A percentile compares a stretch with the other conserved stretches of the same genome.
Conservation (phyloP, 1,140 invertebrate genomes). For the Drosophila ambigua region DNA sequence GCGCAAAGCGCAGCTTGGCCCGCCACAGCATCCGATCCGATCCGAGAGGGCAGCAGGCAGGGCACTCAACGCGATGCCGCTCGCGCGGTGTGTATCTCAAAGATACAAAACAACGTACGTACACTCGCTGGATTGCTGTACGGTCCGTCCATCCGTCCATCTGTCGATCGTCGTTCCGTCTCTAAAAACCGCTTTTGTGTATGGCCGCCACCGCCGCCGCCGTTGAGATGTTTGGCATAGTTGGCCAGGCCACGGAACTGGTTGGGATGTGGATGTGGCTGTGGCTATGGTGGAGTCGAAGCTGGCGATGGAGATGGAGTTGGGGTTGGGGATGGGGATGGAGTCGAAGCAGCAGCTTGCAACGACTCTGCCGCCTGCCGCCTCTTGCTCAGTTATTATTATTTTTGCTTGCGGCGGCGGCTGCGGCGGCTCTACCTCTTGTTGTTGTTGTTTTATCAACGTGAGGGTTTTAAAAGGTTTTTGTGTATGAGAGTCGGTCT, state of each 20-base stretch:
- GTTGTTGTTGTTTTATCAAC: conserved; percentile 65
- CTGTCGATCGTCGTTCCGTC: conserved; percentile 55
- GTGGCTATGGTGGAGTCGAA: conserved; percentile 34
- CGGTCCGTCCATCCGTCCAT: conserved; percentile 32
- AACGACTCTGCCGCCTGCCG: conserved; percentile 62
- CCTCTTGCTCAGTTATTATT: conserved; percentile 76
- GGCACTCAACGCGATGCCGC: conserved; percentile 33
- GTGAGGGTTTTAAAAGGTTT: conserved; percentile 82
- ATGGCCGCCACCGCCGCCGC: conserved; percentile 57
- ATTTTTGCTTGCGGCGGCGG: conserved; percentile 77
- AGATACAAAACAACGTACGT: conserved; percentile 72
- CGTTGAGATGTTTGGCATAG: conserved; percentile 77
- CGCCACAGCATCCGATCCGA: conserved; percentile 22
- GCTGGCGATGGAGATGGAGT: conserved; percentile 11
- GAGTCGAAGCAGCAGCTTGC: conserved; percentile 45
- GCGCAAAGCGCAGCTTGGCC: conserved; percentile 73
- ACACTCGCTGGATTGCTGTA: conserved; percentile 39
- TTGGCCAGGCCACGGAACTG: conserved; percentile 75
- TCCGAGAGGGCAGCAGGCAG: neutral
- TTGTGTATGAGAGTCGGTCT: conserved; percentile 56
- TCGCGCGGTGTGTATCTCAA: conserved; percentile 71
- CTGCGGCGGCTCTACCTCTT: conserved; percentile 42
- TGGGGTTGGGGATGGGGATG: conserved; percentile 29
- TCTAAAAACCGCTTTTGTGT: conserved; percentile 77
- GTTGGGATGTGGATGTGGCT: conserved; percentile 47